Evolutionary conservation across 2,113 vertebrate genomes (phyloP).

Genomic region (Alces alces): DNA sequence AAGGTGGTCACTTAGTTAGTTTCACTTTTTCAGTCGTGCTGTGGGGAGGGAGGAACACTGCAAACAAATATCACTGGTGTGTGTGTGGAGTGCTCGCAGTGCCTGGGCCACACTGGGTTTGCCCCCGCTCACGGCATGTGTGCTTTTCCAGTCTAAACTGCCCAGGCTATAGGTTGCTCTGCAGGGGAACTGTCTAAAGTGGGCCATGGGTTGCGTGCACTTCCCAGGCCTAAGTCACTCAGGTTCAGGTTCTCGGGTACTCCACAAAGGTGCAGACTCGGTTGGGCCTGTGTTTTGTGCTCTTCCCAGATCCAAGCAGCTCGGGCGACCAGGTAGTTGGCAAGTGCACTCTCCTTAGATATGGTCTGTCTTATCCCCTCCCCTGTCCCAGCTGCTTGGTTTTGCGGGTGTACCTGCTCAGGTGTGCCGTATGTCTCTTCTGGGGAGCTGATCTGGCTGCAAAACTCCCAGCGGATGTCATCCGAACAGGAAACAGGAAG

Average conservation of each 20-base stretch:
- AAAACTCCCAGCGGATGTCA: too few species aligned
- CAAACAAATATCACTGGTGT: neutral
- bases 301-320: too few species aligned
- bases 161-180: neutral
- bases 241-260: neutral
- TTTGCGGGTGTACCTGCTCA: fast-evolving
- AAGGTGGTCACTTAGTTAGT: neutral
- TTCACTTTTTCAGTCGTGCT: neutral
- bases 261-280: neutral
- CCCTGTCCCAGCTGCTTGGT: too few species aligned
- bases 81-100: neutral
- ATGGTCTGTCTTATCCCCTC: too few species aligned
- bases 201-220: neutral
- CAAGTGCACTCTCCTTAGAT: too few species aligned
- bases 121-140: neutral
- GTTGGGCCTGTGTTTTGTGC: neutral
- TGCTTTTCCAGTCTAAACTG: neutral
- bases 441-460: too few species aligned
- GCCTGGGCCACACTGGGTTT: neutral
- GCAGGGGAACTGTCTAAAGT: neutral
- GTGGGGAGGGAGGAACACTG: too few species aligned
- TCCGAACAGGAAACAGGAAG: too few species aligned
- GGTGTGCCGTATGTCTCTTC: too few species aligned
- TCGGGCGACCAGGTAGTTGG: too few species aligned
- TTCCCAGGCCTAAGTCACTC: neutral